phyloP scores from a whole-genome alignment of 2,888 invertebrate species.

The Micoletzkya japonica region DNA sequence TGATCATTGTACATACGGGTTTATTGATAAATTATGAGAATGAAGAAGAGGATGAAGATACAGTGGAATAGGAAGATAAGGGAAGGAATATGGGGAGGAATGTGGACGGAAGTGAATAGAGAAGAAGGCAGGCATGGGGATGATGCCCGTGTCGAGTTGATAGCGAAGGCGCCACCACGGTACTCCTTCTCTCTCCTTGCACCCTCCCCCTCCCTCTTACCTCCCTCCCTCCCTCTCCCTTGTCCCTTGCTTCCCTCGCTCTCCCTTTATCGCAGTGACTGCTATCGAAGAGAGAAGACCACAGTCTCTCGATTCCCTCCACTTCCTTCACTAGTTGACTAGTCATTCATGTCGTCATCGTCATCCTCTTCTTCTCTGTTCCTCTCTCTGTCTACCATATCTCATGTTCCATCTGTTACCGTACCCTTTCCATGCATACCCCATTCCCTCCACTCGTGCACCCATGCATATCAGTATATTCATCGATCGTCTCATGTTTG shows the following conservation, averaged over 20 bases:
- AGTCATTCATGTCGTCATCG: no score
- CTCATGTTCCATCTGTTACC: background rate
- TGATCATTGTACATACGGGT: no score
- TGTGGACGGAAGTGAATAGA: no score
- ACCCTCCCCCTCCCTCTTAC: constrained; percentile 2
- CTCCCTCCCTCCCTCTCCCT: constrained; percentile 8
- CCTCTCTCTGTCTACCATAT: background rate
- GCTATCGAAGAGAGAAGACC: background rate
- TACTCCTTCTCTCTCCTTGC: background rate
- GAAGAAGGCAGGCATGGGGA: no score
- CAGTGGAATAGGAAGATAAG: no score
- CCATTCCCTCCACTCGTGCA: background rate
- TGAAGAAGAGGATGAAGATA: no score
- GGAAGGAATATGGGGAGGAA: no score
- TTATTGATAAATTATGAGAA: no score
- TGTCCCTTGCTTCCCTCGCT: constrained; percentile 5
- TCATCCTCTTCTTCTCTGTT: background rate
- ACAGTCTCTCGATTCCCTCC: background rate
- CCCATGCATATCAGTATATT: no score
- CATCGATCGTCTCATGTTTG: background rate
- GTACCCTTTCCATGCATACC: background rate
- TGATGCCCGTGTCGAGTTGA: no score
- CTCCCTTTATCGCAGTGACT: background rate
- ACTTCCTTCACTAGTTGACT: no score
- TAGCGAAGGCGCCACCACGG: no score